Evolutionary conservation across 2,113 vertebrate species (phyloP), one percentile per base, ranked within the genome.

Genomic region (Sorex araneus): DNA sequence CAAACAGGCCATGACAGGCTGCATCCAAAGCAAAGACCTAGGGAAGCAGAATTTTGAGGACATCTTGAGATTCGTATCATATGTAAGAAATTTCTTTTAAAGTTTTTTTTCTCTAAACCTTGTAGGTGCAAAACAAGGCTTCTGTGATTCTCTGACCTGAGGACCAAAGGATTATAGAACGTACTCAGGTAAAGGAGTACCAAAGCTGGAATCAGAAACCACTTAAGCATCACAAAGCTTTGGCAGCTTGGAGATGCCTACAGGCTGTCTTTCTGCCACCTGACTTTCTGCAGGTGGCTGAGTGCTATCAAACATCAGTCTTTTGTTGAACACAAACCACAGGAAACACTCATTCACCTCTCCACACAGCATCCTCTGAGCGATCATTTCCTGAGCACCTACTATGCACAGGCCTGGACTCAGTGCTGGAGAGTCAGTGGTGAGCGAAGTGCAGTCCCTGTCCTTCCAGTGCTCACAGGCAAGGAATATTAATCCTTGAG

Each of bases 241-340:
- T 9, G 1, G 32, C 71, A 12, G 71, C 57, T 11, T 6, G 2
- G 30, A 67, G 7, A 30, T 66, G 36, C 40, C 40, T 4, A 6
- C 19, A 28, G 5, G 21, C n/a, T 60, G 15, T 36, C 40, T 66
- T 67, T 45, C 50, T 54, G 3, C 28, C 63, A 0, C 23, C 2
- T 7, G 16, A 8, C 7, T 74, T 18, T 47, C 30, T 70, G 27
- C 50, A 6, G 47, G 21, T 19, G n/a, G 3, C 13, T 71, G 82
- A 73, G 36, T 66, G 67, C 90, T 36, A 0, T 54, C 19, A 64
- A 63, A 54, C 50, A 21, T 19, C 47, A 18, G 66, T 66, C 40
- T 83, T 89, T 71, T 54, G 34, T 79, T 75, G 87, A 84, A 47
- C 16, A 66, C 67, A 13, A 91, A 66, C 47, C 36, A 36, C 2